Conservation (phyloP, 2,888 invertebrate species). For the Molanna angustata region DNA sequence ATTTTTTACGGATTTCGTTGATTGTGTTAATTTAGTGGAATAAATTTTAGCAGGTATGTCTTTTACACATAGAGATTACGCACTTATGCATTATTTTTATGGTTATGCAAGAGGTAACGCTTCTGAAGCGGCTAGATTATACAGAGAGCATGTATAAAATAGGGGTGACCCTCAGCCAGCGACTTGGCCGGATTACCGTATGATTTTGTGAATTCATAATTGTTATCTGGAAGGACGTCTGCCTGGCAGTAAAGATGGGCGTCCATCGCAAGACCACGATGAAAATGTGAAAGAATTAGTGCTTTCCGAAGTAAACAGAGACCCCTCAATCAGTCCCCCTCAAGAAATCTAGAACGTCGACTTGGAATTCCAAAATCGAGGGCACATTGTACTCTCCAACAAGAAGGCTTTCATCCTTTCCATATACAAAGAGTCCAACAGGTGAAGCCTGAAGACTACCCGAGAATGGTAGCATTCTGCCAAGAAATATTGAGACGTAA, state of each 20-base stretch:
- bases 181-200: not conserved
- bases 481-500: slow-evolving; percentile 19
- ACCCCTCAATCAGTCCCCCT: not conserved
- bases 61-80: no score
- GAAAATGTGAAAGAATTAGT: not conserved
- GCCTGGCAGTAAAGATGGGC: not conserved
- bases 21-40: no score
- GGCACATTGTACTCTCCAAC: slow-evolving; percentile 12
- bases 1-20: no score
- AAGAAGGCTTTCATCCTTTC: slow-evolving; percentile 20
- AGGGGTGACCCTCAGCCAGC: not conserved
- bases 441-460: slow-evolving; percentile 22
- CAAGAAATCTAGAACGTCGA: not conserved
- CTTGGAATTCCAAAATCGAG: not conserved
- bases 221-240: not conserved
- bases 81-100: no score
- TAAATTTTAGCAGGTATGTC: no score
- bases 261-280: not conserved
- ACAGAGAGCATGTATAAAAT: not conserved
- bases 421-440: slow-evolving; percentile 26
- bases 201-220: not conserved
- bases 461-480: slow-evolving; percentile 27
- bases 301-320: not conserved
- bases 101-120: no score
- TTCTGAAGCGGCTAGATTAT: no score